These are phyloP conservation scores for Prietella phreatophila DNA, from an alignment of 2,113 vertebrate genomes.

Conservation along the genomic window DNA sequence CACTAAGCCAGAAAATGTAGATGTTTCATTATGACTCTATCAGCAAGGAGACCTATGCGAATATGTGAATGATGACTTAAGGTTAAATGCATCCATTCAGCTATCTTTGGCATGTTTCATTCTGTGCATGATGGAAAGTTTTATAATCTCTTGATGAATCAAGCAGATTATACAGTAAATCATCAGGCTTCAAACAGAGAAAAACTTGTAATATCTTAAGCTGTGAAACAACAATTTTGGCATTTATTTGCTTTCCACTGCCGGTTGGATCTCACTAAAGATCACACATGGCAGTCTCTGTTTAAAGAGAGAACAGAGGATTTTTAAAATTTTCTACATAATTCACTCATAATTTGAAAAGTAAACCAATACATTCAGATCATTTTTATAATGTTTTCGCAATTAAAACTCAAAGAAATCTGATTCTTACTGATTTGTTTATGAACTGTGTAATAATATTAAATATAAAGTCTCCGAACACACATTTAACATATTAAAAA, in stretches of 20 bases:
- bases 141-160: background rate
- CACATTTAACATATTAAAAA: no score
- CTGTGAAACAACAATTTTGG: background rate
- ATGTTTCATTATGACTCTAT: background rate
- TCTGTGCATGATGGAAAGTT: background rate
- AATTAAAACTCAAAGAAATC: background rate
- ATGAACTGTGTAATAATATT: background rate
- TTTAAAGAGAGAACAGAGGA: background rate
- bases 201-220: background rate
- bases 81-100: background rate
- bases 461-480: background rate
- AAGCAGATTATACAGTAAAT: background rate
- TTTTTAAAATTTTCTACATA: background rate
- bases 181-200: background rate
- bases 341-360: background rate
- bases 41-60: background rate
- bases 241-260: background rate
- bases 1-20: background rate
- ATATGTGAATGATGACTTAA: background rate
- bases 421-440: no score
- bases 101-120: background rate
- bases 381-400: background rate
- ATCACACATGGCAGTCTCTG: background rate
- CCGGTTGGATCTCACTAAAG: background rate
- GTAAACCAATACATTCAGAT: background rate